Evolutionary conservation across 2,797 vertebrate species (phyloP).

Genomic region (Staurois parvus): DNA sequence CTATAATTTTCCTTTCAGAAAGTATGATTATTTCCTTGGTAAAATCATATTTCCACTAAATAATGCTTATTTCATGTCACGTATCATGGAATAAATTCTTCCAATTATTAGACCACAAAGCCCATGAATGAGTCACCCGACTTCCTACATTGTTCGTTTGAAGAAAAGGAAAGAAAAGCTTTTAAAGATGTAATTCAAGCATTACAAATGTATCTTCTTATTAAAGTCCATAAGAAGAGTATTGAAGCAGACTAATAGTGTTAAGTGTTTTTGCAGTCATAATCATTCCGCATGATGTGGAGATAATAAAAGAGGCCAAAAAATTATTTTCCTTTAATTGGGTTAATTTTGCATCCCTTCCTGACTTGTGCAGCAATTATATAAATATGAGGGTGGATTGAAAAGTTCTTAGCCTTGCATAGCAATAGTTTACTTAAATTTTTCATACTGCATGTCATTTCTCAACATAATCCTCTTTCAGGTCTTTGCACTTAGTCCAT

Average conservation of each 20-base stretch:
- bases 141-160: neutral
- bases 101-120: neutral
- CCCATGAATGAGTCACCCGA: neutral
- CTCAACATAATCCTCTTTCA: no score
- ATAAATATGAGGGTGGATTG: no score
- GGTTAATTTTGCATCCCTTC: no score
- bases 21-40: neutral
- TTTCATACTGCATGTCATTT: no score
- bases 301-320: no score
- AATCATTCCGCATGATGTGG: no score
- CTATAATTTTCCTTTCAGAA: neutral
- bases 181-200: neutral
- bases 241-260: neutral
- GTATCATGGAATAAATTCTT: neutral
- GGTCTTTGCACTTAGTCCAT: no score
- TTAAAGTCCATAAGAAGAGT: neutral
- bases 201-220: neutral
- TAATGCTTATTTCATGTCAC: neutral
- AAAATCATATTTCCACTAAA: neutral
- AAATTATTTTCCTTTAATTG: no score
- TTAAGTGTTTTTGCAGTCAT: no score
- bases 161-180: neutral
- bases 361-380: no score
- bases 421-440: no score
- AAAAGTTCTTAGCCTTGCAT: no score